phyloP scores from a whole-genome alignment of 1,140 invertebrate genomes.

The Batillaria attramentaria region DNA sequence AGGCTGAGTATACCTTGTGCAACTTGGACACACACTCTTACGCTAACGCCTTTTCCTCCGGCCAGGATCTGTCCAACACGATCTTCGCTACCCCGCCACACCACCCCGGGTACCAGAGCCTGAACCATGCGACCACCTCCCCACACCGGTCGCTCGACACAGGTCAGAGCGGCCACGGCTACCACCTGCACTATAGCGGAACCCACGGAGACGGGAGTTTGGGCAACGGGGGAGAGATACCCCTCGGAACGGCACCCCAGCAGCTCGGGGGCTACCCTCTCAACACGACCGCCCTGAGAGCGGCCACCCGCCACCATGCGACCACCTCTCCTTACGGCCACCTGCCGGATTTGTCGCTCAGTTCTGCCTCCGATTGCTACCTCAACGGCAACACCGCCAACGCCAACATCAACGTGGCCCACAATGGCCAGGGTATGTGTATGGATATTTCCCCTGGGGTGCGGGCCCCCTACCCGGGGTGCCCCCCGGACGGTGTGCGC shows the following conservation, averaged over 20 bases:
- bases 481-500: constrained; percentile 43
- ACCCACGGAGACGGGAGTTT: neutral
- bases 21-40: constrained; percentile 64
- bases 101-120: constrained; percentile 22
- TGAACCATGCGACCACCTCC: constrained; percentile 15
- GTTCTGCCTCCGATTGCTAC: constrained; percentile 25
- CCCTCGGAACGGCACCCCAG: constrained; percentile 50
- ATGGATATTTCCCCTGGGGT: constrained; percentile 37
- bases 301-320: constrained; percentile 45
- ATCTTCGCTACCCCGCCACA: constrained; percentile 26
- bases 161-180: constrained; percentile 56
- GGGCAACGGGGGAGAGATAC: constrained; percentile 49
- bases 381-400: constrained; percentile 22
- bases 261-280: constrained; percentile 44
- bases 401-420: constrained; percentile 9
- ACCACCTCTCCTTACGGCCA: constrained; percentile 49
- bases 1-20: constrained; percentile 63
- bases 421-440: constrained; percentile 28
- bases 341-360: constrained; percentile 26
- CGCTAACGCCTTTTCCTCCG: constrained; percentile 47
- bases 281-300: constrained; percentile 42
- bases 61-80: constrained; percentile 37
- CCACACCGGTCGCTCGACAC: constrained; percentile 59
- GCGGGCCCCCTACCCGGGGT: constrained; percentile 42
- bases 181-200: constrained; percentile 46